phyloP scores from a whole-genome alignment of 2,888 invertebrate species.

The Chrysomela aeneicollis region DNA sequence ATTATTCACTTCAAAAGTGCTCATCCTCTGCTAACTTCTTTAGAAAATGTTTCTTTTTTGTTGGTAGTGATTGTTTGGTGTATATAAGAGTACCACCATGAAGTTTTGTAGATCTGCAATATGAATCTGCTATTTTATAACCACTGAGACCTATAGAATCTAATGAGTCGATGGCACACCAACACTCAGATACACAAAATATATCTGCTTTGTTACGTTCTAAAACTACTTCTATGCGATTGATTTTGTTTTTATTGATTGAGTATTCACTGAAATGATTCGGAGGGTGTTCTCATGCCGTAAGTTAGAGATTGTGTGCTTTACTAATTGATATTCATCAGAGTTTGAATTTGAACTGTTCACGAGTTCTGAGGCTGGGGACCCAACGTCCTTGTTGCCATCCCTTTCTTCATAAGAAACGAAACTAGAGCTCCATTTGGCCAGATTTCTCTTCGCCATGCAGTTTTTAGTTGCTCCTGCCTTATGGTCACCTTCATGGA shows the following conservation, averaged over 20 bases:
- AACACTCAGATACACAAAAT: conserved; percentile 1
- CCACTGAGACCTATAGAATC: not conserved
- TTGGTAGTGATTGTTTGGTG: not conserved
- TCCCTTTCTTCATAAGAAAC: not conserved
- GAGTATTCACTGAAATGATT: no score
- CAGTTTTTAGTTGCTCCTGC: not conserved
- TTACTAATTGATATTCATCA: no score
- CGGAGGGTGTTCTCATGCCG: no score
- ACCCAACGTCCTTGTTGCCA: not conserved
- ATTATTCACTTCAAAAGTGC: not conserved
- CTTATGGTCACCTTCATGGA: no score
- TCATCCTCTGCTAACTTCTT: not conserved
- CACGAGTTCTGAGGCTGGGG: no score
- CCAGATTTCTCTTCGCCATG: no score
- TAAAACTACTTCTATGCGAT: not conserved
- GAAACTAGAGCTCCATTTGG: not conserved
- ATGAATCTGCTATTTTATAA: conserved; percentile 3
- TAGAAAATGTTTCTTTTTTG: not conserved
- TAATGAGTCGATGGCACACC: conserved; percentile 1
- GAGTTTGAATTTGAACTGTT: no score
- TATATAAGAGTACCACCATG: conserved; percentile 3
- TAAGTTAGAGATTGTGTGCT: no score
- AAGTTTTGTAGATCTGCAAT: not conserved
- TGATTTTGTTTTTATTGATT: not conserved
- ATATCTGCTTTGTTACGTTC: conserved; percentile 6